Evolutionary conservation across 1,140 invertebrate genomes (phyloP).

Genomic region (Caenorhabditis latens): DNA sequence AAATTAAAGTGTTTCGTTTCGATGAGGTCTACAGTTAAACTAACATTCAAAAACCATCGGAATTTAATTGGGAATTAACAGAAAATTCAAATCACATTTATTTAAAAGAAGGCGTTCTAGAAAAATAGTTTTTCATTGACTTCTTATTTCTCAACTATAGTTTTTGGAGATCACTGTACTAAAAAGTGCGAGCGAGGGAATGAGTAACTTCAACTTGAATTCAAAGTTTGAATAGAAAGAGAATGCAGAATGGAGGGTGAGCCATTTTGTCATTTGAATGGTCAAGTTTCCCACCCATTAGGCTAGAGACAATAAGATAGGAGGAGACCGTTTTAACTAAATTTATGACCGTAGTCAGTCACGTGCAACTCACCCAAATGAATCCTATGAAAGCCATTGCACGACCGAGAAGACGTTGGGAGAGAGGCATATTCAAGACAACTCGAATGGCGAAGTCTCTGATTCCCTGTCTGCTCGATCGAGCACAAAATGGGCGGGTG

Average conservation of each 20-base stretch:
- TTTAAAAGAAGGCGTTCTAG: too few species aligned
- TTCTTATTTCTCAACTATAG: too few species aligned
- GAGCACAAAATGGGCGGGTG: conserved; percentile 36
- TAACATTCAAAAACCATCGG: too few species aligned
- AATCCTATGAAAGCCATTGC: conserved; percentile 15
- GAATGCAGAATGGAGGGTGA: background rate
- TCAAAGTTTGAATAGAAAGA: background rate
- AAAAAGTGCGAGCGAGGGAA: too few species aligned
- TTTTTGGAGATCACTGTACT: too few species aligned
- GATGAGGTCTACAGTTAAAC: background rate
- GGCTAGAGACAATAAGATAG: background rate
- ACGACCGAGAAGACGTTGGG: background rate
- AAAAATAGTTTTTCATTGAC: too few species aligned
- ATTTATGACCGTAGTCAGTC: background rate
- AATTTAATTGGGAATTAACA: too few species aligned
- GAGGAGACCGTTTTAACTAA: background rate
- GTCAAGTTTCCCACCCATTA: conserved; percentile 26
- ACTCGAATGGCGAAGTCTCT: background rate
- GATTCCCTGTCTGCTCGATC: conserved; percentile 26
- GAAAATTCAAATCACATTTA: too few species aligned
- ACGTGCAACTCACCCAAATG: conserved; percentile 38
- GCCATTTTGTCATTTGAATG: background rate
- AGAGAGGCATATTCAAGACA: background rate
- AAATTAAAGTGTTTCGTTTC: conserved; percentile 25
- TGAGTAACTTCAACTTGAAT: too few species aligned